These are phyloP conservation scores for Epinotia brunnichana DNA, from an alignment of 2,888 invertebrate species.

Conservation along the genomic window DNA sequence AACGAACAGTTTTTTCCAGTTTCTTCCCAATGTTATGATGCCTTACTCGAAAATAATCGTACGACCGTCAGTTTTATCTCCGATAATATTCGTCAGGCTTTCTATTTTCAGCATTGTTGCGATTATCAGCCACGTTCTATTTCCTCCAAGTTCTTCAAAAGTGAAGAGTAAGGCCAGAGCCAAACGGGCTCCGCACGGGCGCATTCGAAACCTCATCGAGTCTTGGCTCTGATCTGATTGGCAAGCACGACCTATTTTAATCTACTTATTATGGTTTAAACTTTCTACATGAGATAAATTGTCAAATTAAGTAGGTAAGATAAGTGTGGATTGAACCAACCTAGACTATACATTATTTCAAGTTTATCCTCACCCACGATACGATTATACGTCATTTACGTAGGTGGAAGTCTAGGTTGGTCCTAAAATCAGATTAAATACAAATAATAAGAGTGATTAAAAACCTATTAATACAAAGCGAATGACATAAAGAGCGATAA, in stretches of 20 bases:
- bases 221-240: conserved; percentile 12
- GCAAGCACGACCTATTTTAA: neutral
- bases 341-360: too few species aligned
- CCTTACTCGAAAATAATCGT: neutral
- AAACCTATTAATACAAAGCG: neutral
- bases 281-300: too few species aligned
- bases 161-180: neutral
- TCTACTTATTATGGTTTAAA: too few species aligned
- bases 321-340: too few species aligned
- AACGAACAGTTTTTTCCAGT: neutral
- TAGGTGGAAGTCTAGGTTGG: too few species aligned
- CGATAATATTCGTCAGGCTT: neutral
- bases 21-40: neutral
- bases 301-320: too few species aligned
- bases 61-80: neutral
- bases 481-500: neutral
- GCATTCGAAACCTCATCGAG: neutral
- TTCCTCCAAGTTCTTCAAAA: conserved; percentile 14
- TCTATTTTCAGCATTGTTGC: conserved; percentile 23
- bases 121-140: conserved; percentile 19
- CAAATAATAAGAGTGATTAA: neutral
- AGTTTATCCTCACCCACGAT: too few species aligned
- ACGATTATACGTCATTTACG: too few species aligned
- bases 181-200: neutral
- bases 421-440: neutral